phyloP scores from a whole-genome alignment of 2,888 invertebrate genomes.

The Pediacus dermestoides region DNA sequence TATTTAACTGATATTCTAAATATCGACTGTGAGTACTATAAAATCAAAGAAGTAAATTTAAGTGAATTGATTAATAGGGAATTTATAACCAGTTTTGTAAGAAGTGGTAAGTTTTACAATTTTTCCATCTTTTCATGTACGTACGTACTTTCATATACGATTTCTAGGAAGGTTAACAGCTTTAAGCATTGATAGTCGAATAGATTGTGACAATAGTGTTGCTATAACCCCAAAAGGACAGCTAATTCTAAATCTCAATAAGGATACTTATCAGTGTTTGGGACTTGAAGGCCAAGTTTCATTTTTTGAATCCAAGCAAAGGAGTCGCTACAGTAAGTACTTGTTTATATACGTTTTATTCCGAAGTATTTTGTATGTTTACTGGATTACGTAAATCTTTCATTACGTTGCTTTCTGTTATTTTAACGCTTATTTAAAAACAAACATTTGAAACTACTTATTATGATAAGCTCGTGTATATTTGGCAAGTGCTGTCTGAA shows the following conservation, averaged over 20 bases:
- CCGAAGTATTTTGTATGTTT: too few relatives aligned
- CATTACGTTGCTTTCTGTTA: too few relatives aligned
- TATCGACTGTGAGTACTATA: constrained; percentile 56
- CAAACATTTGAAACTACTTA: too few relatives aligned
- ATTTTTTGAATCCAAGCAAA: constrained; percentile 24
- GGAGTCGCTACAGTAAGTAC: constrained; percentile 30
- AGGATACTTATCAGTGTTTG: constrained; percentile 53
- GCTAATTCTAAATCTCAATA: constrained; percentile 50
- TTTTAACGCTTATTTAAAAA: too few relatives aligned
- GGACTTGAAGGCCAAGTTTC: constrained; percentile 53
- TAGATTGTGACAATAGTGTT: constrained; percentile 54
- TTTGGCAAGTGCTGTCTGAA: too few relatives aligned
- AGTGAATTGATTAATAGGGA: constrained; percentile 50
- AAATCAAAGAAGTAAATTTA: constrained; percentile 48
- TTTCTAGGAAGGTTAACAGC: constrained; percentile 50
- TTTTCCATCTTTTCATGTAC: too few relatives aligned
- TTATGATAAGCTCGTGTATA: too few relatives aligned
- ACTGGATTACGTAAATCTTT: too few relatives aligned
- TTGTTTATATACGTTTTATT: too few relatives aligned
- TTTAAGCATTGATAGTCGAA: constrained; percentile 50
- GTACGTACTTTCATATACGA: constrained; percentile 11
- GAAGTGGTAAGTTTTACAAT: constrained; percentile 51
- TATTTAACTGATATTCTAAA: constrained; percentile 44
- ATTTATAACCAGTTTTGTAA: constrained; percentile 57
- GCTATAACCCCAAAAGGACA: constrained; percentile 53